Evolutionary conservation across 1,140 invertebrate species (phyloP).

Genomic region (Contarinia nasturtii): DNA sequence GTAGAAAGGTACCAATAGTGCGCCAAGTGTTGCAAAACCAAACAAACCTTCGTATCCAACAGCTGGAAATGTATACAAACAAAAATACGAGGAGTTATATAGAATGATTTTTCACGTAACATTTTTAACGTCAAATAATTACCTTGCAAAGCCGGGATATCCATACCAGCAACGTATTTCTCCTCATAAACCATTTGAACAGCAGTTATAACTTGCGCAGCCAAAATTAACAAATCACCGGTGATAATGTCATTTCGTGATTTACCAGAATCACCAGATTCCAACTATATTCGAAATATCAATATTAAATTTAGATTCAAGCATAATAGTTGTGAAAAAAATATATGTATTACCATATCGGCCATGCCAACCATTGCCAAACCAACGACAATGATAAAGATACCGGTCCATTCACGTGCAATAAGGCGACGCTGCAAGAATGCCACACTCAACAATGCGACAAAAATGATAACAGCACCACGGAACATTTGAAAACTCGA

Average conservation of each 20-base stretch:
- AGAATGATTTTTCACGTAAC: background rate
- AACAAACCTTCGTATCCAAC: conserved; percentile 90
- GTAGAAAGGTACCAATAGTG: conserved; percentile 68
- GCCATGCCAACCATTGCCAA: conserved; percentile 63
- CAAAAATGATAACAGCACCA: conserved; percentile 88
- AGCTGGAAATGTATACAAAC: conserved; percentile 23
- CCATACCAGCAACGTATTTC: conserved; percentile 61
- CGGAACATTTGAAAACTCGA: conserved; percentile 95
- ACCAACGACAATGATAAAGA: conserved; percentile 59
- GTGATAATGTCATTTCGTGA: conserved; percentile 64
- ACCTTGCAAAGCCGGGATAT: conserved; percentile 46
- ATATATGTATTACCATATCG: conserved; percentile 42
- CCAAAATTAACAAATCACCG: conserved; percentile 80
- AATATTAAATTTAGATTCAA: too few relatives aligned
- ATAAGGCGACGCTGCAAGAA: conserved; percentile 57
- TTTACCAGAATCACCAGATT: conserved; percentile 17
- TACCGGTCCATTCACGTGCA: conserved; percentile 65
- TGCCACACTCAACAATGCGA: conserved; percentile 72
- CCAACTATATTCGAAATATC: conserved; percentile 18
- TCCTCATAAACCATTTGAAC: conserved; percentile 90
- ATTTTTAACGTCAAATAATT: background rate
- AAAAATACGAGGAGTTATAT: conserved; percentile 30
- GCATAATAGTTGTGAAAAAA: too few relatives aligned
- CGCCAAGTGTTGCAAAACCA: conserved; percentile 55
- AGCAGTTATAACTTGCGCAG: conserved; percentile 79